Evolutionary conservation across 2,797 vertebrate species (phyloP).

Genomic region (Coendou prehensilis): DNA sequence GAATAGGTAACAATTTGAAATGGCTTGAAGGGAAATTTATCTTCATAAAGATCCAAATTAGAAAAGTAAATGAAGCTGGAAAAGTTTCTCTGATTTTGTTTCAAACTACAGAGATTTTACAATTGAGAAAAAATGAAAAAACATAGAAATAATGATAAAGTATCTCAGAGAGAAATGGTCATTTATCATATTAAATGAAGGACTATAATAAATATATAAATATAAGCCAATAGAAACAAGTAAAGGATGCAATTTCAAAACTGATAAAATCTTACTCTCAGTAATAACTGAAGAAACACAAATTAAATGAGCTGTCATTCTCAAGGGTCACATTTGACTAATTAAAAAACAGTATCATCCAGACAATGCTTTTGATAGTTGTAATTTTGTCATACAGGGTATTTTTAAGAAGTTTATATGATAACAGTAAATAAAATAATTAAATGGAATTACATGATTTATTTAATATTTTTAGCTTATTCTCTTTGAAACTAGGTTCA

Average conservation of each 20-base stretch:
- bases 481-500: background rate
- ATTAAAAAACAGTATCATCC: background rate
- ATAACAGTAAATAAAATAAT: background rate
- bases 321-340: background rate
- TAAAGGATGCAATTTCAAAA: background rate
- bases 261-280: background rate
- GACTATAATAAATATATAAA: background rate
- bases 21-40: background rate
- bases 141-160: background rate
- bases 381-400: background rate
- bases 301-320: background rate
- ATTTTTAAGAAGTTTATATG: background rate
- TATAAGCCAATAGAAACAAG: background rate
- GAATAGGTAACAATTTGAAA: background rate
- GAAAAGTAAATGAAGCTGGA: background rate
- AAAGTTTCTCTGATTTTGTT: background rate
- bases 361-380: background rate
- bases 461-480: constrained; percentile 18
- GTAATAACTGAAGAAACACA: background rate
- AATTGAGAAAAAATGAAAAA: background rate
- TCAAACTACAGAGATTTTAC: background rate
- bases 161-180: background rate
- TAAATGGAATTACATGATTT: background rate
- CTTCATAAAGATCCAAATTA: constrained; percentile 24
- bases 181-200: background rate